Evolutionary conservation across 2,113 vertebrate genomes (phyloP), one percentile per base, ranked within the genome.

Genomic region (Rhegmatorhina hoffmannsi): DNA sequence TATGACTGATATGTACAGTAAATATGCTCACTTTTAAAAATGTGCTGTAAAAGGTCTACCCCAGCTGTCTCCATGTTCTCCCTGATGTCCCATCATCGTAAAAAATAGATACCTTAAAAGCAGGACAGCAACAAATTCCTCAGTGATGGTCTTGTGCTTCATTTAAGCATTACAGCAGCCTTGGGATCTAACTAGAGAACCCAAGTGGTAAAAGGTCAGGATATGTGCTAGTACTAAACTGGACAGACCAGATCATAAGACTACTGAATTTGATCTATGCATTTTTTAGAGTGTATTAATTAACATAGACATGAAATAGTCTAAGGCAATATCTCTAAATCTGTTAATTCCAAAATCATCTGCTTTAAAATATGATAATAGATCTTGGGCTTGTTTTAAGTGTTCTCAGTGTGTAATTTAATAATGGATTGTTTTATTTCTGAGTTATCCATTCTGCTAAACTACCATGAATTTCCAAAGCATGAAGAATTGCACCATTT

Each of bases 21-120:
- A 93, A 90, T 77, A 43, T 18, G 20, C 52, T 81, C 26, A 38
- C 34, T 81, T 93, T 72, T 52, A 58, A 82, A 75, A 91, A 81
- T 6, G 18, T 87, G 11, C 25, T 90, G 79, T 91, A 73, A 94
- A 85, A n/a, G 69, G 50, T 86, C 34, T 94, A 67, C 17, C 20
- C 16, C 67, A 53, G 5, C 58, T 75, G 11, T 60, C 68, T 95
- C 17, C 24, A 31, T 73, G 21, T 9, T 49, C 47, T 96, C 74
- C 83, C 76, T 49, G 40, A 62, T 81, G 69, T 69, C 53, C 64
- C 31, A 75, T 90, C 66, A 75, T 15, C 2, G 14, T 81, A 84
- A 97, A 95, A 91, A 83, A 68, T 56, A 31, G 31, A 63, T 87
- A 69, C 7, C 44, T 95, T 53, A 86, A 95, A 96, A 91, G n/a